Percentiles rank a stretch among this genome's conserved stretches.
These are phyloP conservation scores for Xenops minutus DNA, from an alignment of 2,797 vertebrate genomes.

Conservation along the genomic window DNA sequence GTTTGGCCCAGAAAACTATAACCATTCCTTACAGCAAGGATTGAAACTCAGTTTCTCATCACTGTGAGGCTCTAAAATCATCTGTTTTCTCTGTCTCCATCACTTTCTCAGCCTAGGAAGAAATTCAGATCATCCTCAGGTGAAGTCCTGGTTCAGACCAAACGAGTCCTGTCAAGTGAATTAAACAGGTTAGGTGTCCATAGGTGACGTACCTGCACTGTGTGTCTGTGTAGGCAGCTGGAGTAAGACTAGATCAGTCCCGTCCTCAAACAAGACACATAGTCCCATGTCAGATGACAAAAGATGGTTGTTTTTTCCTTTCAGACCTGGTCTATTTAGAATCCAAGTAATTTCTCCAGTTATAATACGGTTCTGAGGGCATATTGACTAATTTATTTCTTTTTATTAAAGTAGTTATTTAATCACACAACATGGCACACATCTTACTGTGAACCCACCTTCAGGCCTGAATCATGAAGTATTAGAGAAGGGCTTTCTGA, in stretches of 20 bases:
- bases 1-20: background rate
- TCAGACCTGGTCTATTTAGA: background rate
- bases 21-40: background rate
- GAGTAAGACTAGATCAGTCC: background rate
- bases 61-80: background rate
- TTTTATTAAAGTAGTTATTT: background rate
- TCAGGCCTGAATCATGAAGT: background rate
- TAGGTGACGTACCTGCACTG: background rate
- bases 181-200: background rate
- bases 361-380: background rate
- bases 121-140: background rate
- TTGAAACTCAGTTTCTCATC: background rate
- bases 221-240: background rate
- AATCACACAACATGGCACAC: background rate
- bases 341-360: background rate
- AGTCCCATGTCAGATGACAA: background rate
- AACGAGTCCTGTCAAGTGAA: background rate
- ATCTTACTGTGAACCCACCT: background rate
- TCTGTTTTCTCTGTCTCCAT: background rate
- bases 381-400: background rate
- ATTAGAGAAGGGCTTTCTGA: background rate
- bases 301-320: background rate
- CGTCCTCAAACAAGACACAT: background rate
- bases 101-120: background rate
- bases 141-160: background rate